Evolutionary conservation across 2,113 vertebrate genomes (phyloP).

Genomic region (Castor canadensis): DNA sequence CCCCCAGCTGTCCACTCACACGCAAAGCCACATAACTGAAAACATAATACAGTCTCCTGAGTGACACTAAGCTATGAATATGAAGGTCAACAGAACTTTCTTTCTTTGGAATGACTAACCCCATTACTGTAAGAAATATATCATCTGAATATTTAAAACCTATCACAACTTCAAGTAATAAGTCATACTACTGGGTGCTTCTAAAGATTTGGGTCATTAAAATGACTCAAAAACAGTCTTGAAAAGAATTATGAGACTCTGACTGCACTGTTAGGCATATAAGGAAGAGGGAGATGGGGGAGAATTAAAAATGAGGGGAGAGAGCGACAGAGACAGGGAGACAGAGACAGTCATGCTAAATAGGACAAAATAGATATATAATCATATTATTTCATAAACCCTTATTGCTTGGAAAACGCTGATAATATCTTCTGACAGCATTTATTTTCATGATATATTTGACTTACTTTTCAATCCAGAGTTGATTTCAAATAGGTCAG

Average conservation of each 20-base stretch:
- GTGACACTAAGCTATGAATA: slow-evolving; percentile 43
- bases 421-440: slow-evolving; percentile 7
- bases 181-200: slow-evolving; percentile 52
- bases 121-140: slow-evolving; percentile 63
- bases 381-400: not conserved
- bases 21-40: slow-evolving; percentile 39
- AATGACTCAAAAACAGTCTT: slow-evolving; percentile 65
- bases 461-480: slow-evolving; percentile 10
- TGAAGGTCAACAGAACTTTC: slow-evolving; percentile 44
- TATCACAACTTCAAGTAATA: slow-evolving; percentile 64
- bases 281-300: not conserved
- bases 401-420: slow-evolving; percentile 30
- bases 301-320: not conserved
- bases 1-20: not conserved
- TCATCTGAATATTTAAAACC: slow-evolving; percentile 34
- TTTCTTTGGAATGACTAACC: slow-evolving; percentile 62
- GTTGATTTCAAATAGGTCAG: not conserved
- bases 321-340: not conserved
- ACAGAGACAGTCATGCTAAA: slow-evolving; percentile 52
- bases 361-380: slow-evolving; percentile 51
- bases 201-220: slow-evolving; percentile 65
- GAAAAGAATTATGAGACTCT: slow-evolving; percentile 54
- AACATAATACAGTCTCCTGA: slow-evolving; percentile 25
- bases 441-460: not conserved
- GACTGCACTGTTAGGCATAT: not conserved